Evolutionary conservation across 1,140 invertebrate genomes (phyloP), one percentile per base, ranked within the genome.

Genomic region (Mamestra configurata): DNA sequence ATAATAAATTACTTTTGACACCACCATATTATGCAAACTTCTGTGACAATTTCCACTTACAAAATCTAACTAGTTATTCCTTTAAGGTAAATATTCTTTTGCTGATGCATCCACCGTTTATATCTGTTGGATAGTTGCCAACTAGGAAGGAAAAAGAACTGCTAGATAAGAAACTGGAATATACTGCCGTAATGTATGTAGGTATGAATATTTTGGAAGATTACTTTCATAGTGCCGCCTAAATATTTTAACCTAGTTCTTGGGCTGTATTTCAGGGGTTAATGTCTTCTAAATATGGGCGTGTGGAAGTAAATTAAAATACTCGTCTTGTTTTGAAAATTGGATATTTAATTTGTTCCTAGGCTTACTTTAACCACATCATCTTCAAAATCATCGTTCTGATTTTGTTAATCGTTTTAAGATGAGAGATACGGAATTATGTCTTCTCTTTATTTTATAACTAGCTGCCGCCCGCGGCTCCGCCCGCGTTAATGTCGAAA

Each of bases 211-310:
- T 61, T 18, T 61, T 31, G 24, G 24, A 7, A 35, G 57, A 61
- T 61, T 61, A 61, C 57, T 61, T 61, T 35, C 31, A 18, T 61
- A 61, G 27, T 31, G 13, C n/a, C 5, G 31, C 24, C 31, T 61
- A 35, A 61, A 61, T 61, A 10, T 61, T 61, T 35, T 31, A 55
- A 55, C 53, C 53, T 55, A 55, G 53, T 55, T 55, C 53, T 24
- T 7, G 4, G 22, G 4, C 53, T 55, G n/a, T 24, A 55, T 55
- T 24, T 22, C 11, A 24, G 53, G 7, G 8, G 1, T 46, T 46
- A 46, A 46, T 46, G 11, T 46, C 43, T 46, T 15, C 43, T 46
- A 13, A 46, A 46, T 46, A 40, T 40, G 43, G 10, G 1, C 4
- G 4, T 15, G 11, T 15, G 43, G 43, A 15, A 15, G 43, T 15